Base-by-base conservation (phyloP, 2,888 invertebrate genomes). In the Entomobrya proxima region DNA sequence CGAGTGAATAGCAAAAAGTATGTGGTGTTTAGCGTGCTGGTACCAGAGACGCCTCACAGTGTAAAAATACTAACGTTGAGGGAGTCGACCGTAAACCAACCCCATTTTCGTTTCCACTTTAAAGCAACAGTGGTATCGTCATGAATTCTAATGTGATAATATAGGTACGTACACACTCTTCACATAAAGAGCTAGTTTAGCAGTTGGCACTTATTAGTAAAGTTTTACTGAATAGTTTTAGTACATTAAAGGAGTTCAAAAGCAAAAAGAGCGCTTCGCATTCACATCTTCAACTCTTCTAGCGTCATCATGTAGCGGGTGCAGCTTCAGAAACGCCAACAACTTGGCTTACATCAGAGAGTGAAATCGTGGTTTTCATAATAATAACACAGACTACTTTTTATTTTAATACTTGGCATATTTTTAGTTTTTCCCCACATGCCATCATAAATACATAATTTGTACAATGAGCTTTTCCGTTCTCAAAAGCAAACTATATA, bases 71-170 rank as follows among this genome's bases (percentile, higher is more conserved):
- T 21, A 40, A n/a, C 13, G 47, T 61, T 44, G 15, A 21, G 44
- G 77, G 77, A 61, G 77, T 40, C 30, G 27, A 77, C 47, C 5
- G 24, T 27, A 61, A 77, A 79, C 47, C 78, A 79, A 58, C 81
- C 72, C 72, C 32, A 58, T 81, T 79, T 81, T 52, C 32, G 58
- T 58, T 74, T 1, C 37, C 74, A 72, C 18, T 72, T 69, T 72
- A 5, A 27, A 69, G 30, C 27, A 50, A 47, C 30, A 32, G 18
- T 32, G 35, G 18, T 30, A 50, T 21, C 72, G 74, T 81, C 81
- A 81, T 81, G 81, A 81, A 81, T 81, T 81, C 74, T 81, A 81
- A 81, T 81, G 81, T 37, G 27, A 11, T 15, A 52, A 30, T n/a
- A n/a, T 40, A 40, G 40, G 30, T 30, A 47, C 27, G 18, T 18